These are phyloP conservation scores for Mellivora capensis DNA, from an alignment of 2,113 vertebrate species.

Conservation along the genomic window DNA sequence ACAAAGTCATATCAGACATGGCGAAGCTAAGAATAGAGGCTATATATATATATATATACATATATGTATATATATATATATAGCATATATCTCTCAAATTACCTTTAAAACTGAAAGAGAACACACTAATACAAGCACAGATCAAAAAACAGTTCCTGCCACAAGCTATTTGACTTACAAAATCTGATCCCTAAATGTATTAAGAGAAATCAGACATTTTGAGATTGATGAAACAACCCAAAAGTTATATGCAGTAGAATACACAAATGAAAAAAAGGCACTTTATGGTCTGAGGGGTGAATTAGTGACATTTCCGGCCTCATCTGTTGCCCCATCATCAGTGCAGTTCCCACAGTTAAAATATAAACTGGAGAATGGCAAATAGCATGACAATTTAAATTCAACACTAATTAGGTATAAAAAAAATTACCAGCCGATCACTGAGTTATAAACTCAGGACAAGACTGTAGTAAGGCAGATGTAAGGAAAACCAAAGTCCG, in stretches of 20 bases:
- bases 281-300: neutral
- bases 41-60: neutral
- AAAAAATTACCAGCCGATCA: neutral
- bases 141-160: neutral
- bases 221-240: neutral
- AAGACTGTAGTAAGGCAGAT: neutral
- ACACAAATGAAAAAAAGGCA: neutral
- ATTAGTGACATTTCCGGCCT: neutral
- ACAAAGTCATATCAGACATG: neutral
- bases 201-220: neutral
- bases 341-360: neutral
- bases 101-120: constrained; percentile 28
- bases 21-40: neutral
- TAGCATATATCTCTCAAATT: neutral
- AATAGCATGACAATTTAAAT: neutral
- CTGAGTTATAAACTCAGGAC: neutral
- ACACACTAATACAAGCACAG: neutral
- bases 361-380: neutral
- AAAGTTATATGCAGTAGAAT: neutral
- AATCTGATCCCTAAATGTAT: neutral
- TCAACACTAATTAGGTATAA: neutral
- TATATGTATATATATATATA: neutral
- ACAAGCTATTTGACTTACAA: neutral
- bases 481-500: neutral
- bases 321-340: neutral